phyloP scores from a whole-genome alignment of 2,888 invertebrate species.

The Apotomis turbidana region DNA sequence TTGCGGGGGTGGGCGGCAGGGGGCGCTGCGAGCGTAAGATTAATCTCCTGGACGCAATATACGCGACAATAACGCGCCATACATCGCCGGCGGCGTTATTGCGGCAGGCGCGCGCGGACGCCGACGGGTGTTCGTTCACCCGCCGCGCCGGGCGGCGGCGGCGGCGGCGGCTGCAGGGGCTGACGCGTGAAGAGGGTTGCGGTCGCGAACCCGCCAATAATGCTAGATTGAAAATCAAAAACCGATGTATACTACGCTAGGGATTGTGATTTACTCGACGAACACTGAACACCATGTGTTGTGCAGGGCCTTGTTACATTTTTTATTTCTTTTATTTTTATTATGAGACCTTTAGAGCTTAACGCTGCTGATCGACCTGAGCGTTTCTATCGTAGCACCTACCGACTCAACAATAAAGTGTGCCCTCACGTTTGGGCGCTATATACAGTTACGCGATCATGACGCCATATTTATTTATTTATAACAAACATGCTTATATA shows the following conservation, averaged over 20 bases:
- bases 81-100: slow-evolving; percentile 5
- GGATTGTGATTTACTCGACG: neutral
- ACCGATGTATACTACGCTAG: neutral
- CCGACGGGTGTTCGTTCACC: neutral
- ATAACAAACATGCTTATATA: too few relatives aligned
- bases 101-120: neutral
- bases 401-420: too few relatives aligned
- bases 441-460: too few relatives aligned
- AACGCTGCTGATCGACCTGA: too few relatives aligned
- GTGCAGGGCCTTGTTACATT: too few relatives aligned
- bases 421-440: too few relatives aligned
- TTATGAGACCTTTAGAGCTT: too few relatives aligned
- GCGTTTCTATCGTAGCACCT: too few relatives aligned
- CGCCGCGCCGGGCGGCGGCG: neutral
- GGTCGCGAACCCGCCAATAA: slow-evolving; percentile 6
- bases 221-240: slow-evolving; percentile 22
- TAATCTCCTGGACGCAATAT: slow-evolving; percentile 33
- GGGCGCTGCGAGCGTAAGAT: slow-evolving; percentile 5
- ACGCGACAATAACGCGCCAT: slow-evolving; percentile 27
- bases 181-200: slow-evolving; percentile 29
- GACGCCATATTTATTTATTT: too few relatives aligned
- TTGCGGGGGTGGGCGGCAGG: neutral
- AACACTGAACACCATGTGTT: neutral
- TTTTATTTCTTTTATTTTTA: too few relatives aligned
- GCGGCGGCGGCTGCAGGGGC: neutral